These are phyloP conservation scores for Popillia japonica DNA, from an alignment of 1,140 invertebrate species.

Conservation along the genomic window DNA sequence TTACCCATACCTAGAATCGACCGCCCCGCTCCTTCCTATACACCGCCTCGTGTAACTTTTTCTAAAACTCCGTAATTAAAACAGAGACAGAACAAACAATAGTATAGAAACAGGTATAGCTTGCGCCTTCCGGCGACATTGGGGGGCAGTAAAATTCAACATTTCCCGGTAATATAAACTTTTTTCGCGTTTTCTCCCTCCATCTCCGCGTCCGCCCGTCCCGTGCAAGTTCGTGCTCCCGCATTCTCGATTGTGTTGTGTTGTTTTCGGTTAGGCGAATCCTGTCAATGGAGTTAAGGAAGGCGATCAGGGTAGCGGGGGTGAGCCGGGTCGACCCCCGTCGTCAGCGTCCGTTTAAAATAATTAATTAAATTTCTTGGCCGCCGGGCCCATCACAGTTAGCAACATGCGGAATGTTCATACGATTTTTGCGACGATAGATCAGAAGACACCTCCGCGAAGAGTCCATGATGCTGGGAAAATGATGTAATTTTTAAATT, in stretches of 20 bases:
- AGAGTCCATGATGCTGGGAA: too few species aligned
- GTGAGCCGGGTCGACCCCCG: neutral
- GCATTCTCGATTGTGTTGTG: too few species aligned
- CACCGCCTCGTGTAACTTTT: neutral
- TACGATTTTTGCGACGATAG: constrained; percentile 41
- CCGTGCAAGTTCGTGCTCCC: too few species aligned
- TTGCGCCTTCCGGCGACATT: neutral
- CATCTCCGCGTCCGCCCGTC: too few species aligned
- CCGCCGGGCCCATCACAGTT: neutral
- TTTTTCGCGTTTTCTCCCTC: constrained; percentile 45
- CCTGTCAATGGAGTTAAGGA: neutral
- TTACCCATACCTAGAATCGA: neutral
- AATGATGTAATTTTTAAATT: too few species aligned
- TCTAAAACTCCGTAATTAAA: neutral
- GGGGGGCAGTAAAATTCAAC: constrained; percentile 43
- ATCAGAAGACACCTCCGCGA: constrained; percentile 36
- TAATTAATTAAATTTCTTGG: constrained; percentile 51
- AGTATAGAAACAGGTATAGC: neutral
- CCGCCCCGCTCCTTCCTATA: neutral
- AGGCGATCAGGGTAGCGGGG: neutral
- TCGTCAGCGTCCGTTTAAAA: constrained; percentile 43
- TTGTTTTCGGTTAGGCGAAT: neutral
- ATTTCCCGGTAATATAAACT: constrained; percentile 46
- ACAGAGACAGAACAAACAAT: neutral
- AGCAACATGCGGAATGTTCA: constrained; percentile 41